Evolutionary conservation across 1,140 invertebrate species (phyloP), one percentile per base, ranked within the genome.

Genomic region (Zaprionus nigranus): DNA sequence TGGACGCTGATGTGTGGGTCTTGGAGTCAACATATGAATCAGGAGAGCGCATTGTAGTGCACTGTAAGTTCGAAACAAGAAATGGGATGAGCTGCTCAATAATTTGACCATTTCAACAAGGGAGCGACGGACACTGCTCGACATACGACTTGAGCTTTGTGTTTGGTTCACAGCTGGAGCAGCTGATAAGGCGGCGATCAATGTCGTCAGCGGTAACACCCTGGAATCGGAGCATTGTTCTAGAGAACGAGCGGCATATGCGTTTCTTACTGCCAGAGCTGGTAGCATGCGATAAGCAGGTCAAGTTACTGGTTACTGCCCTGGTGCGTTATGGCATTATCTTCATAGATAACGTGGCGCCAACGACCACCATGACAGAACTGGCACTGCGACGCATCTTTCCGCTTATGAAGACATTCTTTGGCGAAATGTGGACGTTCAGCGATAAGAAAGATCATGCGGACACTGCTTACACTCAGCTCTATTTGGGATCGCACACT

Each of bases 401-500:
- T 61, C 94, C 94, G 1, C 90, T 95, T 1, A 94, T 95, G 83
- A 93, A 94, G 65, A 96, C 95, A 0, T 78, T 95, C 20, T 96
- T 95, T 83, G 95, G 95, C 40, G 94, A 94, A 36, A 94, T 95
- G 94, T 96, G 94, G 94, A 91, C 94, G 46, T 94, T 96, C 72
- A 94, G 93, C 5, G 93, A 94, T 7, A 91, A 93, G 34, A 82
- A 93, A 24, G 93, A 94, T 28, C 94, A 95, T 63, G 94, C 94
- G 1, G 96, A 97, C 78, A 95, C 95, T 0, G 95, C 96, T 0
- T 96, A 96, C 76, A 95, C 95, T 0, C 94, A 93, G 34, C 68
- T 94, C 3, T 92, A 93, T 28, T 71, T 95, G 1, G 93, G 93
- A 6, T 90, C 93, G 0, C 94, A 95, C 68, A 96, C 94, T 20